These are phyloP conservation scores for Chalcis sispes DNA, from an alignment of 2,888 invertebrate genomes.

Conservation along the genomic window DNA sequence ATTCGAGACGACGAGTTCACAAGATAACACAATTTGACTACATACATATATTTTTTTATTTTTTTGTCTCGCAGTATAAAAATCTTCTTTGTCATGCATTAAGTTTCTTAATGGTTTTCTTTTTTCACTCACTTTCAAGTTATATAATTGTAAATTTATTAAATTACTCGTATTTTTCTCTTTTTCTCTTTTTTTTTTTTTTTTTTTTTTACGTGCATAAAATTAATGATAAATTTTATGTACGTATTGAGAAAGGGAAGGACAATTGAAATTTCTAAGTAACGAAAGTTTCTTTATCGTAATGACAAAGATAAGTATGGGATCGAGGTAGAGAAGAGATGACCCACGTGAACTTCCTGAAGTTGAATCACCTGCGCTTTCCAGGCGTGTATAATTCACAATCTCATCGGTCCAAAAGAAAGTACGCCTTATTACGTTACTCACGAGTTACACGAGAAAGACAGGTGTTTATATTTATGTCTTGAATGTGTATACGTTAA, in stretches of 20 bases:
- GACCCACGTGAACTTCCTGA: slow-evolving; percentile 27
- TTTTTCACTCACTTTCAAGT: too few species aligned
- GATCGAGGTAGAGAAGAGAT: slow-evolving; percentile 6
- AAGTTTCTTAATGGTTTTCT: too few species aligned
- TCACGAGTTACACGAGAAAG: slow-evolving; percentile 42
- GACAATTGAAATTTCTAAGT: too few species aligned
- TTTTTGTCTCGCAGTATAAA: too few species aligned
- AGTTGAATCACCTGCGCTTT: background rate
- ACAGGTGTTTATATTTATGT: slow-evolving; percentile 51
- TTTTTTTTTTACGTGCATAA: too few species aligned
- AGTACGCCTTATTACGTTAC: slow-evolving; percentile 42
- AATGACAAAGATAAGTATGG: slow-evolving; percentile 1
- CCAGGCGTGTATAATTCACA: slow-evolving; percentile 25
- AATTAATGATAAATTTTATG: too few species aligned
- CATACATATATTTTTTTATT: background rate
- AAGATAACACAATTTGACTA: slow-evolving; percentile 8
- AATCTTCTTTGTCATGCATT: too few species aligned
- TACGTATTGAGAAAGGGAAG: too few species aligned
- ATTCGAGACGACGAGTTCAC: slow-evolving; percentile 31
- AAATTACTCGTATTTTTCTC: too few species aligned
- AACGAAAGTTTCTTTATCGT: slow-evolving; percentile 3
- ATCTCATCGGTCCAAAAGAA: slow-evolving; percentile 43
- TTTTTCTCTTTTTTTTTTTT: background rate
- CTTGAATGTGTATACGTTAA: slow-evolving; percentile 20
- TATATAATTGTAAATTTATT: too few species aligned